Evolutionary conservation across 2,888 invertebrate genomes (phyloP), one percentile per base, ranked within the genome.

Genomic region (Drosophila eohydei): DNA sequence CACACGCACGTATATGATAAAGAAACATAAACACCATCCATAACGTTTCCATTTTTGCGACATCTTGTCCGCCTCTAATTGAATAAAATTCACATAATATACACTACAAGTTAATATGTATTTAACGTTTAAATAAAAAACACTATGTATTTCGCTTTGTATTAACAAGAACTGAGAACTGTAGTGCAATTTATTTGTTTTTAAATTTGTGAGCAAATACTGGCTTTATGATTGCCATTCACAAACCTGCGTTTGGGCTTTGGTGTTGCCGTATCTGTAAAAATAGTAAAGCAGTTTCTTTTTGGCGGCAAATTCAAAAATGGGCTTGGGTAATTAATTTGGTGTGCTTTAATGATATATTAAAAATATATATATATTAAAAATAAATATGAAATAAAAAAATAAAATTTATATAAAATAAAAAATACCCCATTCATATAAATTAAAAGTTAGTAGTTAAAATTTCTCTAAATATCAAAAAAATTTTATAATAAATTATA

Each of bases 21-120:
- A 46, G 48, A 36, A 51, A 38, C 48, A 73, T 26, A 56, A 58
- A 46, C 40, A 52, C 6, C 41, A 74, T 68, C 60, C 58, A 80
- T 54, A 56, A 43, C 56, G 56, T 55, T 54, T 46, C 32, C 74
- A 80, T 72, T 43, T 66, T 12, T 64, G 71, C 78, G 78, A 58
- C 59, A 56, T 62, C 57, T 80, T 66, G 55, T 52, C 57, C 54
- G 75, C 79, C 55, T 14, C 30, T 62, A 68, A 73, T 65, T 78
- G 83, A 88, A 84, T 84, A 80, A 75, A 88, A 86, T 84, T 84
- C 84, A 86, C 81, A 72, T 71, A 64, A 74, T 66, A 67, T 62
- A 85, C 67, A 64, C 66, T 72, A 75, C 72, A 74, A 75, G 48
- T 38, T 68, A 74, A 62, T 67, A 73, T 76, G 64, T 81, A 89